Base-by-base conservation (phyloP, 2,113 vertebrate genomes). In the Myotis yumanensis region DNA sequence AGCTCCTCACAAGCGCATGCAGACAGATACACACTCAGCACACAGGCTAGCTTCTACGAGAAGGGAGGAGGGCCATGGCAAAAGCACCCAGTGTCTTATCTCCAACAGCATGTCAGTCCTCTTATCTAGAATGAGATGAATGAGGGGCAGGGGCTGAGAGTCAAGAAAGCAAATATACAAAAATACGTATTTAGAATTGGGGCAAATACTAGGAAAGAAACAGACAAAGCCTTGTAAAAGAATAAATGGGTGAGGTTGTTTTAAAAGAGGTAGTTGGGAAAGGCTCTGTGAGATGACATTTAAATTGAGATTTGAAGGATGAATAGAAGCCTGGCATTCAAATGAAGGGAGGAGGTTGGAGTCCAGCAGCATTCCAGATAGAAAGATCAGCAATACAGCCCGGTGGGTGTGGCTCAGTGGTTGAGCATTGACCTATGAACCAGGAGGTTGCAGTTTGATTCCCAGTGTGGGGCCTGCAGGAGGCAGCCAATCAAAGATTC, bases 281-380 rank as follows among this genome's bases (percentile, higher is more conserved):
- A 88, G 77, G 10, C 25, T 89, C n/a, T 71, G 20, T 43, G 32
- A 84, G 51, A 57, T n/a, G 69, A 51, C 30, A 51, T 76, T 85
- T 66, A 62, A 64, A 62, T 25, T 51, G 35, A 84, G 59, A 32
- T 35, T 69, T 52, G 12, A 72, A 85, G 28, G 69, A 68, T 64
- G 80, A 72, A 88, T 77, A 81, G 54, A 35, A 95, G 30, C 40
- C 46, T 91, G 35, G 43, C 35, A 35, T 79, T 95, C 35, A 86
- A 69, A 73, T 12, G 18, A 85, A 37, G 20, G 20, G 9, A 69
- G 10, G 32, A 73, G 23, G 17, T 17, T 86, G 43, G 85, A 52
- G 9, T 22, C 14, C 6, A 9, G 16, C 28, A 75, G 46, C 32
- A 9, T 82, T 52, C 35, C 51, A 62, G 62, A 32, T 30, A 28